A percentile compares a stretch with the other conserved stretches of the same genome.
Evolutionary conservation across 2,797 vertebrate genomes (phyloP).

Genomic region (Buceros bicornis): DNA sequence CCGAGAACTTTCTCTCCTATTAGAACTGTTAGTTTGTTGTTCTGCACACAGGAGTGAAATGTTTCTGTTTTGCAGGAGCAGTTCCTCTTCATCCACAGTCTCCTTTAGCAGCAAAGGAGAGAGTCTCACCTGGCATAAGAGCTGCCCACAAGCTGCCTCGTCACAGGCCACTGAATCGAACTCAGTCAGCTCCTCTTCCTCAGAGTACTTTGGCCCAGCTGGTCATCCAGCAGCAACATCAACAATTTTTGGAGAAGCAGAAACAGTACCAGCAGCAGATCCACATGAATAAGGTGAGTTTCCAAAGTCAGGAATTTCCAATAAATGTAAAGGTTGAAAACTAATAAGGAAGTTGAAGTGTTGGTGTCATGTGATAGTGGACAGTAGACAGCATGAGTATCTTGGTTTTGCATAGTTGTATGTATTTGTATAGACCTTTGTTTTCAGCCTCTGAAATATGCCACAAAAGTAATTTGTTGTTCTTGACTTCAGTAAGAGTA

Average conservation of each 20-base stretch:
- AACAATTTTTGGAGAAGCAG: conserved; percentile 98
- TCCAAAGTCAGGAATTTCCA: neutral
- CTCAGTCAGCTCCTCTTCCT: conserved; percentile 96
- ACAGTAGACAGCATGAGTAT: neutral
- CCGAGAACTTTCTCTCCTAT: neutral
- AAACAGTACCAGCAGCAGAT: conserved; percentile 98
- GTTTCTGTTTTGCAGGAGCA: conserved; percentile 80
- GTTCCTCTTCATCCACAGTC: conserved; percentile 91
- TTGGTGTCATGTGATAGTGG: neutral
- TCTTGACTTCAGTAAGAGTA: neutral
- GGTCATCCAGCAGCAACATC: conserved; percentile 98
- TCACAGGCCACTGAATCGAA: conserved; percentile 94
- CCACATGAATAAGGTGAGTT: conserved; percentile 96
- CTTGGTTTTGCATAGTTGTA: neutral
- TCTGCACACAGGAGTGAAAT: conserved; percentile 15
- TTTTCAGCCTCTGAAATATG: neutral
- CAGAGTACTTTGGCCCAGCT: conserved; percentile 97
- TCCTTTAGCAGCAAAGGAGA: conserved; percentile 91
- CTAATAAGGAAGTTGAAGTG: neutral
- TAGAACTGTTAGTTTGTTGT: neutral
- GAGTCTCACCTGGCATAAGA: conserved; percentile 84
- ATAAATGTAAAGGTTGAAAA: neutral
- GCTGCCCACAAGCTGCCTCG: conserved; percentile 92
- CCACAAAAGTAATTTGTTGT: neutral
- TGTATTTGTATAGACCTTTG: neutral